Conservation (phyloP, 2,113 vertebrate genomes). For the Ammospiza caudacuta region DNA sequence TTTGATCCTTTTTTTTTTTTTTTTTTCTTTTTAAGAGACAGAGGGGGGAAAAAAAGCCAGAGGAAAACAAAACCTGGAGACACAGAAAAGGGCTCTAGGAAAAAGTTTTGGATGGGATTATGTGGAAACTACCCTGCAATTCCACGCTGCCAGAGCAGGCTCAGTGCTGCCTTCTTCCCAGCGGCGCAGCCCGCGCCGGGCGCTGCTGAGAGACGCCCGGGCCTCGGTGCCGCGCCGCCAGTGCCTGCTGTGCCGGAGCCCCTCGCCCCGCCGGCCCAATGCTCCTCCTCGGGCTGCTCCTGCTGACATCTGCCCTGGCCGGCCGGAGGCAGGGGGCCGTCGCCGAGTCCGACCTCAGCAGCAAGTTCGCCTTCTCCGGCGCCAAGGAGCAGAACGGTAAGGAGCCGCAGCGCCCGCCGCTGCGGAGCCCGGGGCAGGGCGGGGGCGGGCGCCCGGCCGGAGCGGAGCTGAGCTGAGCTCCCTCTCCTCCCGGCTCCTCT, state of each 20-base stretch:
- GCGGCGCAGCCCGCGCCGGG: slow-evolving; percentile 76
- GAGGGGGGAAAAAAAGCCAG: not conserved
- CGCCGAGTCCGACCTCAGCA: slow-evolving; percentile 88
- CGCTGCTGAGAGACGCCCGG: slow-evolving; percentile 83
- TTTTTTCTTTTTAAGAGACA: not conserved
- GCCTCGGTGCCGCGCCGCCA: slow-evolving; percentile 70
- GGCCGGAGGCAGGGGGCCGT: slow-evolving; percentile 83
- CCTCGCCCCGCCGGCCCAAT: slow-evolving; percentile 88
- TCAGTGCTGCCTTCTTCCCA: slow-evolving; percentile 80
- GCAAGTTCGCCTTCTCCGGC: slow-evolving; percentile 85
- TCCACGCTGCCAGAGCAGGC: slow-evolving; percentile 84
- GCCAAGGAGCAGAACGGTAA: slow-evolving; percentile 94
- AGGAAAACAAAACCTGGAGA: slow-evolving; percentile 68
- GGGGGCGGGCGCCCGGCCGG: not conserved
- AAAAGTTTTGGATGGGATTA: slow-evolving; percentile 87
- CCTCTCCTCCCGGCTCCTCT: no score
- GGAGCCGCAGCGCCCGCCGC: not conserved
- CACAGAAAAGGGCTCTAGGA: slow-evolving; percentile 63
- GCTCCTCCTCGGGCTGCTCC: slow-evolving; percentile 90
- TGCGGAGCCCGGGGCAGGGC: not conserved
- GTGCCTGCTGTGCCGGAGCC: slow-evolving; percentile 68
- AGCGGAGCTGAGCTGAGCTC: not conserved
- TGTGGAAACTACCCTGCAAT: slow-evolving; percentile 87
- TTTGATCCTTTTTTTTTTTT: slow-evolving; percentile 47
- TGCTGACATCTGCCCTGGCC: slow-evolving; percentile 88